These are phyloP conservation scores for Herpailurus yagouaroundi DNA, from an alignment of 2,113 vertebrate species.

Conservation along the genomic window DNA sequence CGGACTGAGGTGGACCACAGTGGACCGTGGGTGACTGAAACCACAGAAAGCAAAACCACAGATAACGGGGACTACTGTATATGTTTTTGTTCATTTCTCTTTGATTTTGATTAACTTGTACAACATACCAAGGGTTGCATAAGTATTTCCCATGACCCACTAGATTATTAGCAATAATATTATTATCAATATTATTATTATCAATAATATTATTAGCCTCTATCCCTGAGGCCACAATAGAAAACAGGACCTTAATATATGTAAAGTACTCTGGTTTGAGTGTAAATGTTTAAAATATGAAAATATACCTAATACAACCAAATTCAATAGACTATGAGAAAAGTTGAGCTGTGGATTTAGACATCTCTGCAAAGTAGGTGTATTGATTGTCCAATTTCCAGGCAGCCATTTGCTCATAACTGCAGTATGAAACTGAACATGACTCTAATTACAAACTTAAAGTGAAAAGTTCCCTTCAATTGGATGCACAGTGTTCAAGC, in stretches of 20 bases:
- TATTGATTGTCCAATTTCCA: neutral
- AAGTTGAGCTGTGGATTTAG: neutral
- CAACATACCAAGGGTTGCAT: neutral
- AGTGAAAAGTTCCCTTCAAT: neutral
- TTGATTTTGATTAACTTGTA: neutral
- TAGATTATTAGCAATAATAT: neutral
- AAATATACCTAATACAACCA: neutral
- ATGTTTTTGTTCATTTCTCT: neutral
- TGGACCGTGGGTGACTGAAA: neutral
- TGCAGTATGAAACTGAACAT: neutral
- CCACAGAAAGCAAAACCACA: neutral
- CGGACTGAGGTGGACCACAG: neutral
- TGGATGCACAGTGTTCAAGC: neutral
- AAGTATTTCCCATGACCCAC: neutral
- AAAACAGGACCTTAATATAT: neutral
- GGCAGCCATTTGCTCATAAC: slow-evolving; percentile 1
- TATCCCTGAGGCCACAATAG: neutral
- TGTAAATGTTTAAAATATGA: slow-evolving; percentile 31
- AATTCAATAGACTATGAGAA: neutral
- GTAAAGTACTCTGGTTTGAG: neutral
- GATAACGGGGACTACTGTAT: neutral
- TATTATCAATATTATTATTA: neutral
- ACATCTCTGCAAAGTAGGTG: neutral
- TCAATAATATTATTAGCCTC: neutral
- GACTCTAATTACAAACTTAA: neutral